These are phyloP conservation scores for Nomada hirtipes DNA, from an alignment of 2,888 invertebrate genomes.

Conservation along the genomic window DNA sequence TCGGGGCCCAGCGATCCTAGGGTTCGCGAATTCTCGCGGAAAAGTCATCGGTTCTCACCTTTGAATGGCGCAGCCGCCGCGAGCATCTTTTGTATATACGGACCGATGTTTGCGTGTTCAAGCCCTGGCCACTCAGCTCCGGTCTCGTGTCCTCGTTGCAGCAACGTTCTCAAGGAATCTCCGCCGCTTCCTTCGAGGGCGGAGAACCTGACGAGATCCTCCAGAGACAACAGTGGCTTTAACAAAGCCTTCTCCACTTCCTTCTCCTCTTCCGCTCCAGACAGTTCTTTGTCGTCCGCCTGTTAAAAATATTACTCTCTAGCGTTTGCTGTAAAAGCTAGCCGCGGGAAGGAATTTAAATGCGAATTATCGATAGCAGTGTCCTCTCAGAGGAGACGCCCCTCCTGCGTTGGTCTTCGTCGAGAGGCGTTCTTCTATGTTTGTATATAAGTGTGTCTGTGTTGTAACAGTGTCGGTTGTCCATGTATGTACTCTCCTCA, in stretches of 20 bases:
- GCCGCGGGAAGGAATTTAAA: slow-evolving; percentile 21
- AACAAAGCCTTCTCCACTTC: slow-evolving; percentile 87
- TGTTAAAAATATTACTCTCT: slow-evolving; percentile 76
- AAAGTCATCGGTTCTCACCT: slow-evolving; percentile 68
- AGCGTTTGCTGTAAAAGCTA: slow-evolving; percentile 57
- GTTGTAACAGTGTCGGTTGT: slow-evolving; percentile 67
- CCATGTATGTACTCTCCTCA: slow-evolving; percentile 47
- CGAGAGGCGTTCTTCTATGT: slow-evolving; percentile 65
- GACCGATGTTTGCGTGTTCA: slow-evolving; percentile 85
- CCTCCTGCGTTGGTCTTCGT: slow-evolving; percentile 35
- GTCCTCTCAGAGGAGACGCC: slow-evolving; percentile 20
- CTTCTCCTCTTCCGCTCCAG: slow-evolving; percentile 87
- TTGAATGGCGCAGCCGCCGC: slow-evolving; percentile 82
- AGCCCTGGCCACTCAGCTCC: slow-evolving; percentile 85
- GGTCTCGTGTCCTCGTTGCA: slow-evolving; percentile 84
- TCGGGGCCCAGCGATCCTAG: slow-evolving; percentile 34
- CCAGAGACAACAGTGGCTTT: slow-evolving; percentile 86
- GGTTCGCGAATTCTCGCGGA: too few species aligned
- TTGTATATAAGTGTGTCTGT: slow-evolving; percentile 46
- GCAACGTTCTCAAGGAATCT: slow-evolving; percentile 85
- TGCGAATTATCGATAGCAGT: slow-evolving; percentile 45
- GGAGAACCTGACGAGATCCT: slow-evolving; percentile 87
- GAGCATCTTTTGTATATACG: slow-evolving; percentile 86
- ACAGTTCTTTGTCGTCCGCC: slow-evolving; percentile 87
- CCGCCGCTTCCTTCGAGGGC: slow-evolving; percentile 84